Evolutionary conservation across 2,888 invertebrate genomes (phyloP).

Genomic region (Lasioglossum leucozonium): DNA sequence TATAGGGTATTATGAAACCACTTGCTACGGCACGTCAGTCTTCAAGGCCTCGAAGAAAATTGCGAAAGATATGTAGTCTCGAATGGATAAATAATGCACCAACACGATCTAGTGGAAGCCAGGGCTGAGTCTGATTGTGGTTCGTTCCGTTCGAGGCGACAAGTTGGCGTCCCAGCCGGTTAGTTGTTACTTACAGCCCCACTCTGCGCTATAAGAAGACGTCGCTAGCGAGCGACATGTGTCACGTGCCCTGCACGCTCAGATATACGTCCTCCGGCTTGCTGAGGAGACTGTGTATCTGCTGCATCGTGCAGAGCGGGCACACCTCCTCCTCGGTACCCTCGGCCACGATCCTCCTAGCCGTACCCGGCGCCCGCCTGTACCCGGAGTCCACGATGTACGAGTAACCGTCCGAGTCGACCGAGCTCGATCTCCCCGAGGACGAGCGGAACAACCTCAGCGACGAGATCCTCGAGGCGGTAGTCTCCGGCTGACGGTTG

Average conservation of each 20-base stretch:
- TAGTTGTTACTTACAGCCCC: background rate
- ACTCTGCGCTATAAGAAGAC: constrained; percentile 50
- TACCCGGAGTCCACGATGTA: constrained; percentile 74
- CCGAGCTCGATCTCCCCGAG: constrained; percentile 58
- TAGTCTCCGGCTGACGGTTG: constrained; percentile 17
- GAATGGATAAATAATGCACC: background rate
- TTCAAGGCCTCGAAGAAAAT: background rate
- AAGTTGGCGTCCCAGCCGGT: background rate
- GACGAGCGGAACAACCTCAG: constrained; percentile 37
- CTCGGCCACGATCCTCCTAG: constrained; percentile 71
- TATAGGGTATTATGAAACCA: no score
- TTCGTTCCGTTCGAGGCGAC: background rate
- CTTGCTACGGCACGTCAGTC: background rate
- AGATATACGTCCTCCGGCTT: constrained; percentile 78
- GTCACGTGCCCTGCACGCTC: constrained; percentile 72
- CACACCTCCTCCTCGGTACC: constrained; percentile 79
- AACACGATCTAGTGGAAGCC: background rate
- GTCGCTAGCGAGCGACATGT: constrained; percentile 56
- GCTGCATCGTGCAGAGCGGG: constrained; percentile 81
- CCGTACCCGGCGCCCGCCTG: constrained; percentile 71
- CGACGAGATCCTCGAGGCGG: constrained; percentile 25
- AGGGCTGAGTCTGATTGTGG: background rate
- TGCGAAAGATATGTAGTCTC: background rate
- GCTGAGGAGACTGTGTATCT: constrained; percentile 79
- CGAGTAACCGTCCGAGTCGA: constrained; percentile 79